Evolutionary conservation across 2,113 vertebrate species (phyloP).

Genomic region (Dendrocopos noguchii): DNA sequence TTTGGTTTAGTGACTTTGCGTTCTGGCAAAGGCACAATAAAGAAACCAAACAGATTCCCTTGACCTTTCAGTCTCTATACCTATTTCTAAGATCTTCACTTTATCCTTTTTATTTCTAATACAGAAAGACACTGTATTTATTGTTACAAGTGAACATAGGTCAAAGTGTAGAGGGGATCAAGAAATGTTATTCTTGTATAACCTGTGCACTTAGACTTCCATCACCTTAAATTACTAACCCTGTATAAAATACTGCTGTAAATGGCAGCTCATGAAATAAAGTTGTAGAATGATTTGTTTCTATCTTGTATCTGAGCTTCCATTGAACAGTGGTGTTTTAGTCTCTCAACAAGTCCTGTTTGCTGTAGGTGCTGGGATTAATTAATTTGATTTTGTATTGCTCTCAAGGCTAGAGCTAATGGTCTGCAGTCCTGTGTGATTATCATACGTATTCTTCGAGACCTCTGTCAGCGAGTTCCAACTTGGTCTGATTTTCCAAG

Average conservation of each 20-base stretch:
- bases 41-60: constrained; percentile 91
- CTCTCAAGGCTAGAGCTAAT: constrained; percentile 99
- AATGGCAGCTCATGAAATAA: constrained; percentile 89
- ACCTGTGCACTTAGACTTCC: constrained; percentile 94
- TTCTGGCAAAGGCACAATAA: constrained; percentile 82
- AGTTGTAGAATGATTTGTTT: constrained; percentile 73
- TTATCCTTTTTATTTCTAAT: constrained; percentile 82
- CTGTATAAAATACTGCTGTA: constrained; percentile 94
- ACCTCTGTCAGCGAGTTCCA: constrained; percentile 95
- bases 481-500: constrained; percentile 97
- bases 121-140: constrained; percentile 83
- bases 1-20: constrained; percentile 91
- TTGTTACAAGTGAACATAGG: constrained; percentile 76
- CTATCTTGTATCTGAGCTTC: constrained; percentile 86
- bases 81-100: constrained; percentile 79
- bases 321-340: constrained; percentile 96
- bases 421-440: constrained; percentile 98
- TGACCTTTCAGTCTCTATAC: constrained; percentile 92
- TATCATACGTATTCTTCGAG: constrained; percentile 97
- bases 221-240: constrained; percentile 87
- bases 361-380: constrained; percentile 63
- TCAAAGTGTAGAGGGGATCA: constrained; percentile 94
- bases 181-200: constrained; percentile 88
- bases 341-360: constrained; percentile 82
- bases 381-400: constrained; percentile 88